Conservation (phyloP, 2,113 vertebrate genomes). For the Pelecanoides urinatrix region DNA sequence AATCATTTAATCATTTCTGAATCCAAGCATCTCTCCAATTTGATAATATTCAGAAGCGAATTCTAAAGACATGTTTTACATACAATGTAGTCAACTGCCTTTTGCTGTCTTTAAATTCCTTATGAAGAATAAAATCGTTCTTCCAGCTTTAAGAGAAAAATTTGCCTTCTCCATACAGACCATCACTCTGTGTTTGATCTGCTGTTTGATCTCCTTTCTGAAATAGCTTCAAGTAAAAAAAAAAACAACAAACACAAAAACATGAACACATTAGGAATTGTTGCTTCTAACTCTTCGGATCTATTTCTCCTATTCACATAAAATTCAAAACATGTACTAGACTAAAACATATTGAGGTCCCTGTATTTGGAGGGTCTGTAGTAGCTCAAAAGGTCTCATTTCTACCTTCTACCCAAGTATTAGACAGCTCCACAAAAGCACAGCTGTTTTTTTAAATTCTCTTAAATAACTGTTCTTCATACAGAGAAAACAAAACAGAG, state of each 20-base stretch:
- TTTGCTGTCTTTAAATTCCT: not conserved
- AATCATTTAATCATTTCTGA: not conserved
- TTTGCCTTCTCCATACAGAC: not conserved
- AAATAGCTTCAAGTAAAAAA: not conserved
- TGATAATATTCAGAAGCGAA: not conserved
- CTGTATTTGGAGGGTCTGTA: not conserved
- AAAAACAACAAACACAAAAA: not conserved
- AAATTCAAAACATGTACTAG: not conserved
- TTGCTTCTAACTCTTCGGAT: not conserved
- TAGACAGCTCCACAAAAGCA: not conserved
- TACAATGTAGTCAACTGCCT: not conserved
- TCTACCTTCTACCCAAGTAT: not conserved
- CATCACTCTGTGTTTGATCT: not conserved
- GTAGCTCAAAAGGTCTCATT: not conserved
- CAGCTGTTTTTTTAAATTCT: not conserved
- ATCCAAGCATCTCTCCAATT: not conserved
- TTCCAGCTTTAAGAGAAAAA: not conserved
- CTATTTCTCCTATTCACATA: not conserved
- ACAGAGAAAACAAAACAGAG: not conserved
- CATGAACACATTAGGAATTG: not conserved
- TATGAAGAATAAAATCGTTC: not conserved
- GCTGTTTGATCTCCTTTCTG: not conserved
- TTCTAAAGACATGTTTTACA: not conserved
- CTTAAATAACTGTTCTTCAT: not conserved
- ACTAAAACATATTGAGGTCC: not conserved